Base-by-base conservation (phyloP, 2,113 vertebrate species). In the Tupaia chinensis region DNA sequence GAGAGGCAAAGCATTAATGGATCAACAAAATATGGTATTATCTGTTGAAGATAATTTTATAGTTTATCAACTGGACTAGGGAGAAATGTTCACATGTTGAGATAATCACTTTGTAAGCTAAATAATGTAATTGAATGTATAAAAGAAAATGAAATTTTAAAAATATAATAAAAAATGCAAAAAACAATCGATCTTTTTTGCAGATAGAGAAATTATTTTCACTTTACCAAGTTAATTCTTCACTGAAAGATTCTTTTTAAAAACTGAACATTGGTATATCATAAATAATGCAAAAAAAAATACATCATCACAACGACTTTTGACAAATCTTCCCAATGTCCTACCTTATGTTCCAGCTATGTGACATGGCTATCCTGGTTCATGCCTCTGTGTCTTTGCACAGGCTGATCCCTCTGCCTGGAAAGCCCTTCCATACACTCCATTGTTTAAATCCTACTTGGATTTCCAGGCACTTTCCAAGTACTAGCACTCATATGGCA, bases 231-330 rank as follows among this genome's bases (percentile, higher is more conserved):
- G n/a, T 73, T 66, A 80, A 34, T 44, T 69, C 9, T 76, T 93
- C n/a, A 22, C 2, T 13, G 27, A n/a, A 95, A 60, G 25, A 23
- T 68, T 95, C 53, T 9, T 81, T 81, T 73, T 93, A 81, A 93
- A 69, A 58, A 56, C 11, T 63, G 8, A 12, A 78, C 4, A 11
- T 72, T 66, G 29, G n/a, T 82, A 92, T 92, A 60, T 58, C 63
- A 76, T 22, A 86, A 86, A 81, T 77, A 91, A 87, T 29, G 89
- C 1, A 63, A 58, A 74, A 88, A 87, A 91, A 56, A 60, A 87
- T 15, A 89, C 1, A 25, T 23, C 60, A 83, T 60, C 65, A 79
- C 27, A 70, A 58, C 34, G 63, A 72, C 53, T 86, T 86, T 29
- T 20, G 19, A 93, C 44, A 79, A 29, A n/a, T n/a, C 29, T 76